A percentile compares a stretch with the other conserved stretches of the same genome.
Evolutionary conservation across 2,888 invertebrate genomes (phyloP).

Genomic region (Bombylius major): DNA sequence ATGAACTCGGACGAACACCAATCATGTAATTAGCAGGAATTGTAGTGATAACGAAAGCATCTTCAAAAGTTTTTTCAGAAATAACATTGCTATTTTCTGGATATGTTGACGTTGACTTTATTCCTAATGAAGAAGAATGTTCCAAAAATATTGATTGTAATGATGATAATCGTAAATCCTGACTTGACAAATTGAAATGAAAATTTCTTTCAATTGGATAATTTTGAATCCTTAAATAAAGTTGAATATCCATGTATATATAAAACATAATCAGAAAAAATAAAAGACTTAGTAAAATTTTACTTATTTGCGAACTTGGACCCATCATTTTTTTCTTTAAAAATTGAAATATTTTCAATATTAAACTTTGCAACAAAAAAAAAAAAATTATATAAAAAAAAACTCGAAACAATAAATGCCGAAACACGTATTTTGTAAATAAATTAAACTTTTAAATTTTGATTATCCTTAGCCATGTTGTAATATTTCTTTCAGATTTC

Average conservation of each 20-base stretch:
- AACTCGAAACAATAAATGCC: too few species aligned
- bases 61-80: too few species aligned
- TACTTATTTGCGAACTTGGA: constrained; percentile 60
- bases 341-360: too few species aligned
- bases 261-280: constrained; percentile 49
- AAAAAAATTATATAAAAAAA: too few species aligned
- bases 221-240: constrained; percentile 57
- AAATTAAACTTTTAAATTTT: too few species aligned
- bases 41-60: too few species aligned
- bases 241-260: constrained; percentile 57
- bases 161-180: not conserved
- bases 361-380: too few species aligned
- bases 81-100: not conserved
- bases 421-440: too few species aligned
- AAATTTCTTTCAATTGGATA: constrained; percentile 47
- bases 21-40: not conserved
- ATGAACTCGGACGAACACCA: not conserved
- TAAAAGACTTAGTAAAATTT: constrained; percentile 48
- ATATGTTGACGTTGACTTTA: not conserved
- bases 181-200: constrained; percentile 25
- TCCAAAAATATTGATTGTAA: not conserved
- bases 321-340: constrained; percentile 46
- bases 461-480: too few species aligned
- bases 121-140: too few species aligned
- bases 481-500: too few species aligned